These are phyloP conservation scores for Numida meleagris DNA, from an alignment of 2,113 vertebrate species.

Conservation along the genomic window DNA sequence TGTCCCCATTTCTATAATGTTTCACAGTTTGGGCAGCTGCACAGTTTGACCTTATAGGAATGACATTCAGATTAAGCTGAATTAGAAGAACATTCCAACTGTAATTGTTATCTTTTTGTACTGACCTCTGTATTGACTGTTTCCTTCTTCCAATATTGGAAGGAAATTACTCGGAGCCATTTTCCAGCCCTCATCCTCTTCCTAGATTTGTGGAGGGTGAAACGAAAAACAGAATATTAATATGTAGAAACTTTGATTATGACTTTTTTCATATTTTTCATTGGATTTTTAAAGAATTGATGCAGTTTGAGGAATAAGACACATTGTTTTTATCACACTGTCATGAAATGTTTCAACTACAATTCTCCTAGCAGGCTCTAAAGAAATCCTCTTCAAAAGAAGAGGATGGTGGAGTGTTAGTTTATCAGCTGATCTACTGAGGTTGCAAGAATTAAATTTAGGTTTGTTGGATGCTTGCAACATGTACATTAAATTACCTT, in stretches of 20 bases:
- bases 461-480: neutral
- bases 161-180: constrained; percentile 90
- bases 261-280: neutral
- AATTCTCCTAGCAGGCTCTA: neutral
- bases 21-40: neutral
- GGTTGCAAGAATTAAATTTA: neutral
- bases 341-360: neutral
- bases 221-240: neutral
- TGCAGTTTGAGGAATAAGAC: neutral
- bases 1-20: neutral
- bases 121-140: constrained; percentile 83
- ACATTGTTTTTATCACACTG: neutral
- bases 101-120: neutral
- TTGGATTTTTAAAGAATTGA: neutral
- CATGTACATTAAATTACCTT: neutral
- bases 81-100: neutral
- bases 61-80: neutral
- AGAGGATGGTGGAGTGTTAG: neutral
- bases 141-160: constrained; percentile 76
- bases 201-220: constrained; percentile 42
- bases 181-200: constrained; percentile 83
- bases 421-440: neutral
- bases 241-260: too few relatives aligned
- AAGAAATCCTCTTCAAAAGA: neutral
- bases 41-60: neutral